Conservation (phyloP, 1,140 invertebrate species). For the Epicauta chinensis region DNA sequence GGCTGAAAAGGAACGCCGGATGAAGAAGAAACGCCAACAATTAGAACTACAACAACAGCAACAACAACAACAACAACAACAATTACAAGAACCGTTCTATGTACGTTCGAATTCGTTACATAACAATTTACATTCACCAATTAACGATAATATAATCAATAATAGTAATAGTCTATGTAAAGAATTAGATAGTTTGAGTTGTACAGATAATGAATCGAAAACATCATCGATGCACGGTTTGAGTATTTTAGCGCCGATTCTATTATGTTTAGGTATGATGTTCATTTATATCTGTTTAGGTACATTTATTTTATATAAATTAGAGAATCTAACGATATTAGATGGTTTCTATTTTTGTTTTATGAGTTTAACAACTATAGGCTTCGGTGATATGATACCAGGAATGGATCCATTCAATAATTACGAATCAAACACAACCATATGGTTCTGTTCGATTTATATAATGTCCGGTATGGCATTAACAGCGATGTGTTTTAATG, state of each 20-base stretch:
- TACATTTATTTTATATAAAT: conserved; percentile 76
- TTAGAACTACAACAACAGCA: conserved; percentile 64
- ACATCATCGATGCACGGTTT: conserved; percentile 61
- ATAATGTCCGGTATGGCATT: conserved; percentile 15
- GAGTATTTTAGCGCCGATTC: conserved; percentile 68
- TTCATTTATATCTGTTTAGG: conserved; percentile 81
- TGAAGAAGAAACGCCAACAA: conserved; percentile 69
- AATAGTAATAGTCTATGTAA: conserved; percentile 41
- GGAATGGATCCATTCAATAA: conserved; percentile 55
- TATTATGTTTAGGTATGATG: conserved; percentile 71
- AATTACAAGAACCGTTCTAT: conserved; percentile 70
- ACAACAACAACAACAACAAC: conserved; percentile 61
- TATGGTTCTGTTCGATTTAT: conserved; percentile 82
- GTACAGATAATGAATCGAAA: conserved; percentile 63
- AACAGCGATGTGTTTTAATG: conserved; percentile 97
- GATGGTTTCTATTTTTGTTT: conserved; percentile 94
- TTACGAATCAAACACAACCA: conserved; percentile 59
- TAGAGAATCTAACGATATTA: conserved; percentile 81
- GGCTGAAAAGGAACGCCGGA: conserved; percentile 69
- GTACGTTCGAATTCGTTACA: conserved; percentile 60
- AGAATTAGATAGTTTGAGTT: conserved; percentile 62
- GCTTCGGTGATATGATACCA: conserved; percentile 84
- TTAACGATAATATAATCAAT: too few species aligned
- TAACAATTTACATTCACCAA: conserved; percentile 51
- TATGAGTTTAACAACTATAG: conserved; percentile 88